Conservation (phyloP, 92 coral and sea anemone genomes). For the Siderastrea siderea region DNA sequence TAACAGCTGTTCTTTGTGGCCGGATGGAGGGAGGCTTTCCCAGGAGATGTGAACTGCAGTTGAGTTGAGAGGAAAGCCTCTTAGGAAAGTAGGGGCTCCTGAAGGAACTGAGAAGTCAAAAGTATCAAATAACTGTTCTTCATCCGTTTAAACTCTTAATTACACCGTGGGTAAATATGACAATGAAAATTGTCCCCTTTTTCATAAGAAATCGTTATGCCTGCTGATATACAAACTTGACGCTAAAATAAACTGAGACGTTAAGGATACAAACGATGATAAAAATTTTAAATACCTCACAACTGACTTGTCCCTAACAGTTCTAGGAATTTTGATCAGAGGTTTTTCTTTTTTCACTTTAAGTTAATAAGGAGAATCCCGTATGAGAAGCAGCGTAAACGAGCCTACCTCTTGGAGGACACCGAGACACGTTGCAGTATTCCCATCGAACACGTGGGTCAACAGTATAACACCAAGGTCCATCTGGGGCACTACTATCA, state of each 20-base stretch:
- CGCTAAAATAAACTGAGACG: too few relatives aligned
- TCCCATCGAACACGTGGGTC: conserved; percentile 39
- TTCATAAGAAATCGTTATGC: neutral
- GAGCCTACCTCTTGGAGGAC: conserved; percentile 31
- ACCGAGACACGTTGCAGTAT: conserved; percentile 24
- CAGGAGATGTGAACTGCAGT: conserved; percentile 10
- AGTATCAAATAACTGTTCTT: neutral
- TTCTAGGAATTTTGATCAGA: neutral
- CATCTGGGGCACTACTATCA: conserved; percentile 32
- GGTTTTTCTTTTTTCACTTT: neutral
- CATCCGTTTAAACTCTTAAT: too few relatives aligned
- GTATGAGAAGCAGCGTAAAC: neutral
- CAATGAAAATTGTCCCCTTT: neutral
- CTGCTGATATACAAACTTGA: neutral
- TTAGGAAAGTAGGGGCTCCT: neutral
- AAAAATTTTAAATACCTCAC: too few relatives aligned
- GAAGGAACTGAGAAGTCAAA: neutral
- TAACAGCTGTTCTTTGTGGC: neutral
- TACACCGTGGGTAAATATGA: too few relatives aligned
- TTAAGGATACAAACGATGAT: too few relatives aligned
- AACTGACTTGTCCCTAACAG: neutral
- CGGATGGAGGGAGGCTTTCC: conserved; percentile 2
- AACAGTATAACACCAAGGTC: conserved; percentile 38
- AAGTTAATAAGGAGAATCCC: neutral
- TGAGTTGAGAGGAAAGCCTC: conserved; percentile 9